Percentiles rank a stretch among this genome's conserved stretches.
phyloP scores from a whole-genome alignment of 2,888 invertebrate genomes.

The Idaea dimidiata region DNA sequence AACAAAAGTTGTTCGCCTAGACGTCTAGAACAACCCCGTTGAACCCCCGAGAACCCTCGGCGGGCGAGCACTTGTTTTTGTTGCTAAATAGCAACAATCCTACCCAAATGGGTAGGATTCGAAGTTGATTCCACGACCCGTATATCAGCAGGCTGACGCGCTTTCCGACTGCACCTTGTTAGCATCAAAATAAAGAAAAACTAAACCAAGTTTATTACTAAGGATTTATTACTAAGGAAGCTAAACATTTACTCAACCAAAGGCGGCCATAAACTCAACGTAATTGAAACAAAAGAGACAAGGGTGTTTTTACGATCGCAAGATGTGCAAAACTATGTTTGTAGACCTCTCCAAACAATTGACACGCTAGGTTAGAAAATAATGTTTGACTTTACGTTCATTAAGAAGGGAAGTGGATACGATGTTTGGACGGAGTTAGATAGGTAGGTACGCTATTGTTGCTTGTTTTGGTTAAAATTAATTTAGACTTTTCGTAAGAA shows the following conservation, averaged over 20 bases:
- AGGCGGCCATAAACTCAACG: slow-evolving; percentile 12
- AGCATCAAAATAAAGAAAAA: too few relatives aligned
- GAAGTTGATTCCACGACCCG: too few relatives aligned
- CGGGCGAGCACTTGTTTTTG: too few relatives aligned
- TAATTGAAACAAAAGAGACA: slow-evolving; percentile 19
- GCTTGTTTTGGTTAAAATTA: neutral
- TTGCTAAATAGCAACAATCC: too few relatives aligned
- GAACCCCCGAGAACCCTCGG: too few relatives aligned
- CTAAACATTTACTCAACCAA: neutral
- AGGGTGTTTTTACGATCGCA: slow-evolving; percentile 54
- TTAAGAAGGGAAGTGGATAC: slow-evolving; percentile 23
- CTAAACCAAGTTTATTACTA: too few relatives aligned
- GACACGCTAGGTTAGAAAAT: slow-evolving; percentile 24
- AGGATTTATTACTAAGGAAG: neutral
- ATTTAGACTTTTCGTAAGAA: neutral
- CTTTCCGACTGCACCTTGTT: too few relatives aligned
- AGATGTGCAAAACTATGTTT: slow-evolving; percentile 61
- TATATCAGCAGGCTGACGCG: too few relatives aligned
- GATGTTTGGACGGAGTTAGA: neutral
- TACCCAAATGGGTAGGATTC: too few relatives aligned
- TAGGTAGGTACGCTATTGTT: neutral
- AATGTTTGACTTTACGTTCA: slow-evolving; percentile 38
- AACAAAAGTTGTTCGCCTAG: too few relatives aligned
- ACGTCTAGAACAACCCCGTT: too few relatives aligned
- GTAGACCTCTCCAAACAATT: slow-evolving; percentile 59